Evolutionary conservation across 2,113 vertebrate genomes (phyloP).

Genomic region (Caloenas nicobarica): DNA sequence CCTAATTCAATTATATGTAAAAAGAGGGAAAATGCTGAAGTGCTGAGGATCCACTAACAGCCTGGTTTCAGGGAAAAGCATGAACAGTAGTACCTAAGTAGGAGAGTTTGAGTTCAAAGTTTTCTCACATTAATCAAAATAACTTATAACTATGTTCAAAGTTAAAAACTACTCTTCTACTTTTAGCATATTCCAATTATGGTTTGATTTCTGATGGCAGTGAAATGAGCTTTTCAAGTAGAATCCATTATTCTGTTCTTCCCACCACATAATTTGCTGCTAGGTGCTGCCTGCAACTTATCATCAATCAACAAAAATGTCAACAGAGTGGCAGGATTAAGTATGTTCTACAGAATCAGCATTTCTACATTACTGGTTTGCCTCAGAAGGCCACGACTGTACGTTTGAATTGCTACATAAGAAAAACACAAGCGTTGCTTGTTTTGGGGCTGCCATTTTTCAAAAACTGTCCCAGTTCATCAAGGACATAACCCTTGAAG

Average conservation of each 20-base stretch:
- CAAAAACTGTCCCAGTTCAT: neutral
- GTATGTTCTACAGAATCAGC: slow-evolving; percentile 25
- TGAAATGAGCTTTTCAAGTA: slow-evolving; percentile 60
- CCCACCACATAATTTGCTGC: slow-evolving; percentile 62
- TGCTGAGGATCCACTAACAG: neutral
- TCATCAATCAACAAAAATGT: slow-evolving; percentile 64
- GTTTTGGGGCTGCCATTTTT: neutral
- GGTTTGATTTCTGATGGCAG: slow-evolving; percentile 61
- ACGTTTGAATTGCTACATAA: neutral
- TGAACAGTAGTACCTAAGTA: neutral
- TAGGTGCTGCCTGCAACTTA: slow-evolving; percentile 60
- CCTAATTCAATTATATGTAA: neutral
- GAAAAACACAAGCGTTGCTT: neutral
- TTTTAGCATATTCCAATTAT: slow-evolving; percentile 63
- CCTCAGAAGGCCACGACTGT: neutral
- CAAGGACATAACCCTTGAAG: neutral
- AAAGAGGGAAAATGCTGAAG: neutral
- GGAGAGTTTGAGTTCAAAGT: slow-evolving; percentile 26
- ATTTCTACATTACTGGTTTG: neutral
- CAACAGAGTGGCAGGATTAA: slow-evolving; percentile 49
- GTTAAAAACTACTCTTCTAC: slow-evolving; percentile 47
- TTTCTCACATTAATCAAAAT: slow-evolving; percentile 45
- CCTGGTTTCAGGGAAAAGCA: neutral
- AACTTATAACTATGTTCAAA: slow-evolving; percentile 28
- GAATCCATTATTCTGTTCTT: slow-evolving; percentile 57